Conservation (phyloP, 2,113 vertebrate species). For the Conger conger region DNA sequence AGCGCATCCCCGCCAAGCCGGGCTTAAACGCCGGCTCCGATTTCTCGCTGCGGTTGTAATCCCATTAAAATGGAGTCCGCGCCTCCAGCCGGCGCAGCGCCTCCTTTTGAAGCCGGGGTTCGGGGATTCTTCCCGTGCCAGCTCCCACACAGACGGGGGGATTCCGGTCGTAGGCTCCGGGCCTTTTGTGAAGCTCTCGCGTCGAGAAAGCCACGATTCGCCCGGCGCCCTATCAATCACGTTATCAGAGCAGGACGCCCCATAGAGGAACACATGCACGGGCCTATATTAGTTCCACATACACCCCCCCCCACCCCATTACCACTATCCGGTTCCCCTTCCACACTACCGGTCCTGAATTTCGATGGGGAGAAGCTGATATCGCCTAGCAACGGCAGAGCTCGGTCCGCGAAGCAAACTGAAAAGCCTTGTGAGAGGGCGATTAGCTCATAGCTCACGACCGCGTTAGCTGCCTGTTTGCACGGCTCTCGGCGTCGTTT, state of each 20-base stretch:
- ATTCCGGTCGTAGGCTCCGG: not conserved
- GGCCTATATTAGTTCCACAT: not conserved
- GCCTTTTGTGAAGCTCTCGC: not conserved
- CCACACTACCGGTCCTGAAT: not conserved
- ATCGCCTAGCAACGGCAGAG: not conserved
- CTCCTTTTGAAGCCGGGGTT: not conserved
- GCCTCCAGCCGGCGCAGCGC: constrained; percentile 10
- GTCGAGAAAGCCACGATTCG: not conserved
- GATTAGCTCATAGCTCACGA: not conserved
- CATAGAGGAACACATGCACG: not conserved
- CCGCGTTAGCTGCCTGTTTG: not conserved
- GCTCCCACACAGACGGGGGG: not conserved
- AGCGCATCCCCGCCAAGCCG: constrained; percentile 47
- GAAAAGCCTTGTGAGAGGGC: not conserved
- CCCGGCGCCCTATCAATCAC: not conserved
- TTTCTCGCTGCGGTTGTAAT: constrained; percentile 30
- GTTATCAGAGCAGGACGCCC: not conserved
- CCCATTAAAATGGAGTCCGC: constrained; percentile 32
- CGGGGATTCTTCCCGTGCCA: not conserved
- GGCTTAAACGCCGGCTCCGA: constrained; percentile 37
- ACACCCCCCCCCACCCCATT: not conserved
- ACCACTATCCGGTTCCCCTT: not conserved
- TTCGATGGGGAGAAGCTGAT: not conserved
- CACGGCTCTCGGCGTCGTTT: not conserved
- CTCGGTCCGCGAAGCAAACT: not conserved